Evolutionary conservation across 2,113 vertebrate genomes (phyloP), one percentile per base, ranked within the genome.

Genomic region (Narcine bancroftii): DNA sequence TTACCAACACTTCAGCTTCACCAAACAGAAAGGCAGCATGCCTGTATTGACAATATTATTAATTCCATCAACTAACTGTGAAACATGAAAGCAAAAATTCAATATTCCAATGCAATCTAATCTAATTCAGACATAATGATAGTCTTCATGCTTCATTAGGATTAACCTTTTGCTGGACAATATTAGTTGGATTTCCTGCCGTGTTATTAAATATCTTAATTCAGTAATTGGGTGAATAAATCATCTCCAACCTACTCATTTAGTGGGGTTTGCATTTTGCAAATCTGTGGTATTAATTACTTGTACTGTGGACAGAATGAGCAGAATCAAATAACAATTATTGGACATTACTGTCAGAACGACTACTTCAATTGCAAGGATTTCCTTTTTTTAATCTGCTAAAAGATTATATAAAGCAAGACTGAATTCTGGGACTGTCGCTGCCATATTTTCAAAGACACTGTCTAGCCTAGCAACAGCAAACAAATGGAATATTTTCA

Each of bases 81-180:
- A 91, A 45, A 91, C 89, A 71, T 91, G 89, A 91, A 91, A 91
- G 65, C 65, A 71, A 69, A 71, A 69, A 66, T 91, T 91, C 65
- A 66, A 91, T 91, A 91, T 91, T 71, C 89, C 89, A 91, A 17
- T 91, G 89, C 65, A 91, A 91, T 71, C 65, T 91, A 91, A 91
- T 91, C 89, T 91, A 91, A 91, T 69, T 91, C 89, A 69, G 89
- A 91, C 65, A 69, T 91, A 69, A 91, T 91, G 89, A 91, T 91
- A 66, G 65, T 36, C 7, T 63, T 91, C 89, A 91, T 91, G 65
- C 89, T 69, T 91, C 65, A 91, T 91, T 91, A 91, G 89, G 89
- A 91, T 91, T 91, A 91, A 69, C 89, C 89, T 91, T 65, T 69
- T 91, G 69, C 65, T 91, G 89, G 89, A 91, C 89, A 71, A 91